Conservation (phyloP, 2,113 vertebrate genomes). For the Seriola quinqueradiata region DNA sequence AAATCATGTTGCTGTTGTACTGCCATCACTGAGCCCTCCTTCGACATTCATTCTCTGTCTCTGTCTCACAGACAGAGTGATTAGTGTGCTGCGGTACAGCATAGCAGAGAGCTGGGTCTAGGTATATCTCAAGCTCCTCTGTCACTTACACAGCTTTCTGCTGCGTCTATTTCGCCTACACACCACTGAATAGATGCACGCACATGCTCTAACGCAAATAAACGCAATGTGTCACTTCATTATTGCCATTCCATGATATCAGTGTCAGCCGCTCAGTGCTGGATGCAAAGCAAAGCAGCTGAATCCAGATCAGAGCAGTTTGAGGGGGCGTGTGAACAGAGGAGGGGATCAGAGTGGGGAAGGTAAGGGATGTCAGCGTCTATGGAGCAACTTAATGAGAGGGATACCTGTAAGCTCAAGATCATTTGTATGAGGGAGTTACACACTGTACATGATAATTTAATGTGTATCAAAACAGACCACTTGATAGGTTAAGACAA, state of each 20-base stretch:
- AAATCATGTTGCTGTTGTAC: slow-evolving; percentile 31
- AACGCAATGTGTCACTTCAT: slow-evolving; percentile 37
- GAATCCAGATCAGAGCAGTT: slow-evolving; percentile 83
- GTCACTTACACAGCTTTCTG: slow-evolving; percentile 19
- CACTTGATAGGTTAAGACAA: background rate
- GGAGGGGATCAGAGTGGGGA: slow-evolving; percentile 11
- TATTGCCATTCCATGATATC: slow-evolving; percentile 43
- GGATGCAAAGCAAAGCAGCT: slow-evolving; percentile 76
- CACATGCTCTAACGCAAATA: background rate
- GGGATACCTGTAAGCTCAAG: slow-evolving; percentile 7
- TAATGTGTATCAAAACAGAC: background rate
- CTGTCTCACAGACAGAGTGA: slow-evolving; percentile 60
- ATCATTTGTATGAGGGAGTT: background rate
- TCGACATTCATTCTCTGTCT: slow-evolving; percentile 29
- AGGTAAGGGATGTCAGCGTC: slow-evolving; percentile 39
- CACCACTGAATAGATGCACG: background rate
- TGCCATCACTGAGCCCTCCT: slow-evolving; percentile 58
- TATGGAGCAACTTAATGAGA: slow-evolving; percentile 12
- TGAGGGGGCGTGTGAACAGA: slow-evolving; percentile 52
- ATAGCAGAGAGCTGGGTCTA: slow-evolving; percentile 26
- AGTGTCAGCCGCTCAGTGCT: slow-evolving; percentile 46
- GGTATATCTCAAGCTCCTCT: slow-evolving; percentile 20
- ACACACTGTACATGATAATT: background rate
- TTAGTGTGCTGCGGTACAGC: slow-evolving; percentile 72
- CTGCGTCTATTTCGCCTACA: background rate